phyloP scores from a whole-genome alignment of 1,140 invertebrate genomes.

The Drosophila bipectinata region DNA sequence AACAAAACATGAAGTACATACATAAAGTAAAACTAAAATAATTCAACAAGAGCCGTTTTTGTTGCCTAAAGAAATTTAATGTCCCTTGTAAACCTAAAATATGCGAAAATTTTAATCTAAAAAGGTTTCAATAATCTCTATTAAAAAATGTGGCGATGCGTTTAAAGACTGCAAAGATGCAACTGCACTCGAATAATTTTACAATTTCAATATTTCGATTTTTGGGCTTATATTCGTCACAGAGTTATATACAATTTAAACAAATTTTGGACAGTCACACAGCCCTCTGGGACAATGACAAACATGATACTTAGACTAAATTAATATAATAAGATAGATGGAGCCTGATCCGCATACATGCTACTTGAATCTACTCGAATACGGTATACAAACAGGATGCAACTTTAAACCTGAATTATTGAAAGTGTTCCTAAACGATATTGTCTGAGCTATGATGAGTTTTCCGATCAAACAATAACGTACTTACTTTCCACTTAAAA shows the following conservation, averaged over 20 bases:
- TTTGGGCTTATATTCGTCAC: conserved; percentile 15
- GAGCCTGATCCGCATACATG: not conserved
- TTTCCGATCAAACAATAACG: conserved; percentile 5
- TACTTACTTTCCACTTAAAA: conserved; percentile 37
- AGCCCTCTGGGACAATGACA: conserved; percentile 58
- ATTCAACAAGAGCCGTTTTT: not conserved
- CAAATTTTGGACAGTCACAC: conserved; percentile 66
- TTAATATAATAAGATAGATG: conserved; percentile 7
- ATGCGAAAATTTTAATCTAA: not conserved
- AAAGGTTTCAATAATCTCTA: not conserved
- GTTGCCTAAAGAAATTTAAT: no score
- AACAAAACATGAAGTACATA: not conserved
- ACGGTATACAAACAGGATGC: not conserved
- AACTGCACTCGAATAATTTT: conserved; percentile 18
- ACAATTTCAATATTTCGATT: conserved; percentile 9
- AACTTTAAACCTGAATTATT: conserved; percentile 5
- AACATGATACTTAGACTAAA: conserved; percentile 38
- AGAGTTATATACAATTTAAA: conserved; percentile 31
- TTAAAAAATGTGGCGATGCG: conserved; percentile 14
- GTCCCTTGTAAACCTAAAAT: not conserved
- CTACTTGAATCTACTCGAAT: no score
- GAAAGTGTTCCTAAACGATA: conserved; percentile 2
- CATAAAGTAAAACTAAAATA: not conserved
- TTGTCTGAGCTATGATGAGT: conserved; percentile 2
- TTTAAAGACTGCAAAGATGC: conserved; percentile 17